Base-by-base conservation (phyloP, 2,113 vertebrate species). In the Romanogobio albipinnatus region DNA sequence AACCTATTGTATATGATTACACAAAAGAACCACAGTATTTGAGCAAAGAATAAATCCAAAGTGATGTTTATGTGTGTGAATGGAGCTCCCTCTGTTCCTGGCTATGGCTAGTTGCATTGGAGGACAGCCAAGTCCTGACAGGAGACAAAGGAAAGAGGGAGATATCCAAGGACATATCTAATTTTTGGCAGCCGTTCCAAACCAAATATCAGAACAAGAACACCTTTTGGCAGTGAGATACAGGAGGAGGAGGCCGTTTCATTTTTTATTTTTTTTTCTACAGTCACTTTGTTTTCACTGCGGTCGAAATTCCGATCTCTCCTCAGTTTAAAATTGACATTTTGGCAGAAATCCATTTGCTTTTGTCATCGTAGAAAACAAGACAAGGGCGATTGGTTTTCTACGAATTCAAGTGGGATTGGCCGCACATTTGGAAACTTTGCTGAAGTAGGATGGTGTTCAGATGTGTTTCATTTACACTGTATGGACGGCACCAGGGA, bases 81-180 rank as follows among this genome's bases (percentile, higher is more conserved):
- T 87, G 85, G 81, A 82, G 85, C 84, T 87, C 86, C 15, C 80
- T 85, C 61, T 84, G 81, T 87, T 88, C 53, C 66, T 88, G 88
- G 87, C 89, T 80, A 43, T 85, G 81, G 82, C 82, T 77, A 70
- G 81, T 88, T 88, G 86, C 36, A 33, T 73, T 90, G 89, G 90
- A 89, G 74, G 87, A 64, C 70, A 43, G 82, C 89, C 90, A 91
- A 89, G 76, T 83, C 80, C 66, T 90, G 78, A 90, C 82, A 89
- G 84, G 89, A 90, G 86, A 86, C 86, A 86, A 86, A 84, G 89
- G 78, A 86, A 89, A 81, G 86, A 51, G 76, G 85, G 87, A 85
- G 84, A 82, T 86, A 93, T 94, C 93, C 94, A 95, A 94, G 94
- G 93, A 94, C 94, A 94, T 94, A 94, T 93, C 92, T 92, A 91